These are phyloP conservation scores for Panopea generosa DNA, from an alignment of 2,888 invertebrate genomes.

Conservation along the genomic window DNA sequence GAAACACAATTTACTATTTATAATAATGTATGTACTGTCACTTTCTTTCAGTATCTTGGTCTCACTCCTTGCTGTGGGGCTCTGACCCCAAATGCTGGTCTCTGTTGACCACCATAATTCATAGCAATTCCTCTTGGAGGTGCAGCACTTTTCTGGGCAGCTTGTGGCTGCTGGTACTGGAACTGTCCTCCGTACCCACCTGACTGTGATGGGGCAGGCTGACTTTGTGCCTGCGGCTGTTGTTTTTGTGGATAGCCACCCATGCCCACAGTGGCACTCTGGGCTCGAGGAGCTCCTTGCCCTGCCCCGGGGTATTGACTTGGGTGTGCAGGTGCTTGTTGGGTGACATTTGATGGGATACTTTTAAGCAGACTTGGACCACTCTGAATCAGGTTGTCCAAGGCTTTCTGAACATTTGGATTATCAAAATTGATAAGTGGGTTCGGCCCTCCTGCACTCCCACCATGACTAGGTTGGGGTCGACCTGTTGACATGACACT, in stretches of 20 bases:
- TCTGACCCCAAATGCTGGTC: conserved; percentile 19
- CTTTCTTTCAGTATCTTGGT: conserved; percentile 50
- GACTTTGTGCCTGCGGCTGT: neutral
- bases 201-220: neutral
- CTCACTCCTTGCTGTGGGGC: conserved; percentile 48
- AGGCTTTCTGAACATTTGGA: conserved; percentile 85
- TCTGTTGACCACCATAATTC: conserved; percentile 4
- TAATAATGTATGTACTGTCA: too few species aligned
- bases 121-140: neutral
- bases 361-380: conserved; percentile 83
- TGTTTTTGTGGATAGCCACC: conserved; percentile 13
- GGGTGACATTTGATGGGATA: conserved; percentile 71
- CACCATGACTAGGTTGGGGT: conserved; percentile 22
- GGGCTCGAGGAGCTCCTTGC: conserved; percentile 8
- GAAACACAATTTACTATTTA: too few species aligned
- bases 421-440: conserved; percentile 85
- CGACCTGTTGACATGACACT: conserved; percentile 15
- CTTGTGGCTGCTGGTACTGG: conserved; percentile 14
- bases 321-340: conserved; percentile 32
- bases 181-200: conserved; percentile 6
- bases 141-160: too few species aligned
- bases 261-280: neutral
- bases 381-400: conserved; percentile 85
- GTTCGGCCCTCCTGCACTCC: conserved; percentile 34
- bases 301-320: conserved; percentile 18